Evolutionary conservation across 2,797 vertebrate species (phyloP), one percentile per base, ranked within the genome.

Genomic region (Sebastes hopkinsi): DNA sequence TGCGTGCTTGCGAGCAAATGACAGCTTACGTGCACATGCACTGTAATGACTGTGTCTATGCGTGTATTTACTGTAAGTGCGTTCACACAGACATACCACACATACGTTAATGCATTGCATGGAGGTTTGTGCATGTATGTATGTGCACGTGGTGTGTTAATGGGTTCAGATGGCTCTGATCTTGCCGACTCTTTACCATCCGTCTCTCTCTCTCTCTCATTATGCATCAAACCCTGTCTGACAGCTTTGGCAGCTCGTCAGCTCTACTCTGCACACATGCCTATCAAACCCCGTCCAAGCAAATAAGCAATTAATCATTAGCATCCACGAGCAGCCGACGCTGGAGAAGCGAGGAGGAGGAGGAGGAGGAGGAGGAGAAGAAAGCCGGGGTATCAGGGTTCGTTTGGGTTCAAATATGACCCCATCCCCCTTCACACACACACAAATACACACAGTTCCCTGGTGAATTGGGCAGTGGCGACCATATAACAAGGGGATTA

Each of bases 301-400:
- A 90, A 92, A 93, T 93, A 91, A 90, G 92, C 91, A 93, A 94
- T 94, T 92, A 94, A 93, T 91, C 89, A 92, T 88, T 88, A 92
- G 90, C 88, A 90, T 91, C 84, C 80, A 67, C 83, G 77, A 88
- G 83, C 88, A 87, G 83, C 71, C 34, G 1, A 88, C 50, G 46
- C 77, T 67, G 12, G 50, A 67, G 67, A 69, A 64, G 65, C 13
- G 1, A 71, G 42, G 38, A 42, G 66, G 38, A 54, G 29, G 70
- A 36, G 29, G 70, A 36, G 52, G 52, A 14, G 73, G 62, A 65
- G 59, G 52, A 69, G 27, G 67, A 80, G 65, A 54, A 78, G 75
- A 72, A 74, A 61, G 69, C 38, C 14, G 6, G 77, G 84, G 67
- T 62, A 69, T 73, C 73, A 55, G 78, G 82, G 90, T 93, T 94